Base-by-base conservation (phyloP, 2,797 vertebrate species). In the Muscicapa comitata region DNA sequence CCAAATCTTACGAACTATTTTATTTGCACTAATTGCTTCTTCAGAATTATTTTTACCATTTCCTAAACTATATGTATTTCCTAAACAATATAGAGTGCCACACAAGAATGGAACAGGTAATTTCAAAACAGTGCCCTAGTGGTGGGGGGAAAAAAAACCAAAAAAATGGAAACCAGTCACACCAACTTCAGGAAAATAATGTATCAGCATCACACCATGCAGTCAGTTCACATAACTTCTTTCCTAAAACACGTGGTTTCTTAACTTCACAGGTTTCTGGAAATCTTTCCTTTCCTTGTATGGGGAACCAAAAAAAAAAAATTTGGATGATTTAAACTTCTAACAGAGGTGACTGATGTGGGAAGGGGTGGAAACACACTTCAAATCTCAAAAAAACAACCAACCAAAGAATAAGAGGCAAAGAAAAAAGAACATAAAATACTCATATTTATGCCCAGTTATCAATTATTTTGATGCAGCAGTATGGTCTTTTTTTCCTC, bases 91-190 rank as follows among this genome's bases (percentile, higher is more conserved):
- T 12, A 21, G 42, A 57, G 12, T 37, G 31, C 8, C 29, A 40
- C n/a, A n/a, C 24, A 89, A 29, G 29, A 72, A 2, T 0, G 0
- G 25, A 31, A 48, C 4, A 38, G 45, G 50, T 40, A 28, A 29
- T 65, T 75, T 78, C 71, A 45, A 38, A 88, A 62, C 20, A 37
- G 62, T 1, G 1, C 29, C 65, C 16, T 7, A 38, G 16, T 20
- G 18, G 37, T 5, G 38, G 38, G 38, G 11, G 23, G 0, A 13
- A 3, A 11, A n/a, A 57, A 1, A 57, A 21, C 6, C 12, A 62
- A 26, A 26, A 20, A 72, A 72, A 28, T 10, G 9, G 26, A 66
- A 84, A 57, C 19, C 9, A 42, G 35, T 70, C 43, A 62, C 20
- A 59, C 9, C 15, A 38, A 28, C 21, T 53, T 45, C 50, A 78